Evolutionary conservation across 1,140 invertebrate genomes (phyloP).

Genomic region (Drosophila pandora): DNA sequence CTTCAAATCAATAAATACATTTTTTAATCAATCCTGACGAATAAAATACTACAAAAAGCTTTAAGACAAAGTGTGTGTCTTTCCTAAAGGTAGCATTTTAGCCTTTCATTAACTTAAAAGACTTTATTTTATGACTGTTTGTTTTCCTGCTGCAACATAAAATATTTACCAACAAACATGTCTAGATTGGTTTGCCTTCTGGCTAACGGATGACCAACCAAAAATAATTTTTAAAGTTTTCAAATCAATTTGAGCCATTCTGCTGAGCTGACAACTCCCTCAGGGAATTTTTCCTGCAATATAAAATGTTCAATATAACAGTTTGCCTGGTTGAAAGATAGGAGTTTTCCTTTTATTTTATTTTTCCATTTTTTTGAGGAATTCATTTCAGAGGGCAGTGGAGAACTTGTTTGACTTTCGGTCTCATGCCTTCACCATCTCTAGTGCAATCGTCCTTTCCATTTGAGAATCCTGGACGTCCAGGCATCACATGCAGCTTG

Average conservation of each 20-base stretch:
- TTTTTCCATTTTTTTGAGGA: slow-evolving; percentile 7
- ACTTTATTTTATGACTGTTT: too few relatives aligned
- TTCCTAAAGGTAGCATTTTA: too few relatives aligned
- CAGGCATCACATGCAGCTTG: slow-evolving; percentile 36
- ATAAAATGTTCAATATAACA: slow-evolving; percentile 12
- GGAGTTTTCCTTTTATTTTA: not conserved
- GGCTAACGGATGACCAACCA: not conserved
- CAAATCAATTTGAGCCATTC: slow-evolving; percentile 9
- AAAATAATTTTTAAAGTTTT: slow-evolving; percentile 2
- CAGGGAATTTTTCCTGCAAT: not conserved
- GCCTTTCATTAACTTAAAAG: too few relatives aligned
- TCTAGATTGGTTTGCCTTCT: not conserved
- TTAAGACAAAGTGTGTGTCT: too few relatives aligned
- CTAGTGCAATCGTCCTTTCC: not conserved
- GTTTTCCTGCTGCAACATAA: too few relatives aligned
- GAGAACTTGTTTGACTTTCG: slow-evolving; percentile 3
- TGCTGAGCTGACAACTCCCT: slow-evolving; percentile 10
- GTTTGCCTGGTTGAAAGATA: not conserved
- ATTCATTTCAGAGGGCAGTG: slow-evolving; percentile 37
- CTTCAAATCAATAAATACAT: too few relatives aligned
- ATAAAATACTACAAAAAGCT: too few relatives aligned
- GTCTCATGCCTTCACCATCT: not conserved
- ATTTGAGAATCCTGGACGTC: slow-evolving; percentile 16
- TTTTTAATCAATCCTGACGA: too few relatives aligned
- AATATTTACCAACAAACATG: slow-evolving; percentile 12